A percentile compares a stretch with the other conserved stretches of the same genome.
Conservation (phyloP, 2,797 vertebrate genomes). For the Sphenopsis melanotis region DNA sequence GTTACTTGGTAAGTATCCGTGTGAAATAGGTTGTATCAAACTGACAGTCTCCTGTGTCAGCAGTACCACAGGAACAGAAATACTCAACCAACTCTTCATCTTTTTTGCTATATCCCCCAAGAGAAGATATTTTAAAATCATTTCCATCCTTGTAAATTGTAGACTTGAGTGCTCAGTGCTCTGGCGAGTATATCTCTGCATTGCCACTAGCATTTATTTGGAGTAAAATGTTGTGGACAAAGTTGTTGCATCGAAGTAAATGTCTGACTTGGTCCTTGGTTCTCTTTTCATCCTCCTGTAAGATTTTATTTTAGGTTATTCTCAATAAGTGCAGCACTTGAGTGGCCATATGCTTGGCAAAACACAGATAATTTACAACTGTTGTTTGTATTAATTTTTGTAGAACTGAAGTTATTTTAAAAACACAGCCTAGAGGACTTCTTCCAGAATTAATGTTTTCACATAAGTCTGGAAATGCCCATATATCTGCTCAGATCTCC, state of each 20-base stretch:
- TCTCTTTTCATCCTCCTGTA: not conserved
- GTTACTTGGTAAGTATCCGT: not conserved
- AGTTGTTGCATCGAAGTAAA: not conserved
- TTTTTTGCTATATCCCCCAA: not conserved
- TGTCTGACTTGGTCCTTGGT: not conserved
- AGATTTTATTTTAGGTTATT: not conserved
- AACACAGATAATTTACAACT: slow-evolving; percentile 12
- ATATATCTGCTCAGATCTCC: not conserved
- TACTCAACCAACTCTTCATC: not conserved
- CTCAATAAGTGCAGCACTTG: not conserved
- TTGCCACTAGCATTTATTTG: not conserved
- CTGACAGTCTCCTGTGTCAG: not conserved
- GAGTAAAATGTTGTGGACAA: not conserved
- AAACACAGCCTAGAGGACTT: slow-evolving; percentile 8
- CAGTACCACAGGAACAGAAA: not conserved
- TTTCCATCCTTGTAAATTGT: not conserved
- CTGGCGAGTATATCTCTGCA: not conserved
- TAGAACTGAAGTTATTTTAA: slow-evolving; percentile 21
- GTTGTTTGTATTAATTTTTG: slow-evolving; percentile 18
- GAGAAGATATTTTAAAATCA: not conserved
- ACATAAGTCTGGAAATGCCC: slow-evolving; percentile 6
- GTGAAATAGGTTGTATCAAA: not conserved
- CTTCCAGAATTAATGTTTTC: slow-evolving; percentile 32
- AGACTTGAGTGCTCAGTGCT: accelerated
- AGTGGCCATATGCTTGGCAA: not conserved